Conservation (phyloP, 2,888 invertebrate genomes). For the Dioctria linearis region DNA sequence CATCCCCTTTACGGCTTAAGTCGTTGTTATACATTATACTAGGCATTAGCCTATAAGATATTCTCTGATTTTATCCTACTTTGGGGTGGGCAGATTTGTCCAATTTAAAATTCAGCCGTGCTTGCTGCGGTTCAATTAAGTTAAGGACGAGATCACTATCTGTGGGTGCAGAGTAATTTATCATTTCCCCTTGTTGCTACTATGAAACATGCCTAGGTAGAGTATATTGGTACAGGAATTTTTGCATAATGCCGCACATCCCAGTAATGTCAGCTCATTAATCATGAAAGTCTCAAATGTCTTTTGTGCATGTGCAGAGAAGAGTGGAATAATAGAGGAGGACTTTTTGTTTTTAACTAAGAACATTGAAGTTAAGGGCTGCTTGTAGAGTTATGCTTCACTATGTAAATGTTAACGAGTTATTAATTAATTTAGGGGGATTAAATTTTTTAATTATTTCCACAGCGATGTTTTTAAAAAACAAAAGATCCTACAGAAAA, state of each 20-base stretch:
- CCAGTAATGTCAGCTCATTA: conserved; percentile 39
- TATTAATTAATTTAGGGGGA: too few relatives aligned
- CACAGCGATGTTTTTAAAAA: too few relatives aligned
- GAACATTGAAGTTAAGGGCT: too few relatives aligned
- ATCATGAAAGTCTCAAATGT: not conserved
- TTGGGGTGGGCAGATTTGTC: conserved; percentile 1
- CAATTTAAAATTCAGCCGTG: conserved; percentile 41
- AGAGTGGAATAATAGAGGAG: not conserved
- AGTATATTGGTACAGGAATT: conserved; percentile 2
- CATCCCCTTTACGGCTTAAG: not conserved
- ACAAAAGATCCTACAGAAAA: too few relatives aligned
- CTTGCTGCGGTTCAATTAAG: conserved; percentile 34
- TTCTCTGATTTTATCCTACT: conserved; percentile 8
- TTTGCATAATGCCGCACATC: conserved; percentile 41
- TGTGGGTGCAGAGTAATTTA: conserved; percentile 42
- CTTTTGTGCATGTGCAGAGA: not conserved
- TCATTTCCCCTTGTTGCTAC: conserved; percentile 12
- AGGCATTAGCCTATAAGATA: conserved; percentile 10
- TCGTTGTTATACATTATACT: not conserved
- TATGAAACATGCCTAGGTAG: not conserved
- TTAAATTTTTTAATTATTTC: too few relatives aligned
- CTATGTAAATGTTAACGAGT: too few relatives aligned
- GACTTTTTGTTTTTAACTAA: too few relatives aligned
- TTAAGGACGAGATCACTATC: conserved; percentile 34
- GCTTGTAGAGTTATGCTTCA: too few relatives aligned